Evolutionary conservation across 2,797 vertebrate species (phyloP), one percentile per base, ranked within the genome.

Genomic region (Danio aesculapii): DNA sequence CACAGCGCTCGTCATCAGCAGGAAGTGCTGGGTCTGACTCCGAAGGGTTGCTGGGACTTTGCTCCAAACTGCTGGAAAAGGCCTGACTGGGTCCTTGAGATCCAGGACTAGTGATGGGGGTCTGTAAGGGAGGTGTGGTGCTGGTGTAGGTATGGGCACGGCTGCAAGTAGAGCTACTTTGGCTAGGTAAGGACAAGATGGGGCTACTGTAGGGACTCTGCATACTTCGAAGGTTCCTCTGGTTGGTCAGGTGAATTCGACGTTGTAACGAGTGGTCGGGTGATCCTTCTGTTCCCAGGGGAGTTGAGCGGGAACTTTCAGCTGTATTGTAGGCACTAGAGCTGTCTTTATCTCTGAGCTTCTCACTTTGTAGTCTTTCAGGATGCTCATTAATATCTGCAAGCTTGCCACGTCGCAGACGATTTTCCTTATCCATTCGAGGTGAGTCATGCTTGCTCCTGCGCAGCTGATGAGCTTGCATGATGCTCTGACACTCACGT

Each of bases 311-410:
- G 55, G 96, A 96, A 87, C 97, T 99, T 87, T 99, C 98, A 0
- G 97, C 97, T 0, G 97, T 98, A 88, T 98, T 98, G 87, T 99
- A 98, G 66, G 97, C 97, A 50, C 97, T 99, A 46, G 98, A 99
- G 86, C 95, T 98, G 90, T 99, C 97, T 86, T 98, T 99, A 90
- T 99, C 97, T 0, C 93, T 93, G 70, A 88, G 14, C 77, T 89
- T 91, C 46, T 93, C 91, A 0, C 81, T 82, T 75, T 98, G 96
- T 0, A 92, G 95, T 86, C 94, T 94, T 83, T 97, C 97, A 0
- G 96, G 96, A 55, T 97, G 93, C 81, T 99, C 97, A 0, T 95
- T 91, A 85, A 97, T 97, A 86, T 98, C 96, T 0, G 95, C 95
- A 73, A 98, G 89, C 85, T 95, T 95, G 30, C 92, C 92, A 19